These are phyloP conservation scores for Lasiurus borealis DNA, from an alignment of 2,113 vertebrate species.

Conservation along the genomic window DNA sequence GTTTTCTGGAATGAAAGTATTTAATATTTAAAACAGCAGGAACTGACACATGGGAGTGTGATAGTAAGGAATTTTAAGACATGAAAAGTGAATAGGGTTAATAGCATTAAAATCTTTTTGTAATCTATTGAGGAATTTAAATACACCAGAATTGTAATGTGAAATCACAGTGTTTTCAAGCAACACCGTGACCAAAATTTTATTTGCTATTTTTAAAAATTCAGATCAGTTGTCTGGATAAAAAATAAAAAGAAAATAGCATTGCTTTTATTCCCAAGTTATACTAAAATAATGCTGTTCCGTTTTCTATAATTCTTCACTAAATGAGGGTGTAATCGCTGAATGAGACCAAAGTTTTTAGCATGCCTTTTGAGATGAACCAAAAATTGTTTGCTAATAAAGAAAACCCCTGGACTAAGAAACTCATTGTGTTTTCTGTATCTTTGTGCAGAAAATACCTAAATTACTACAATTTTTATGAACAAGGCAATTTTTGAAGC, in stretches of 20 bases:
- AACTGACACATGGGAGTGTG: neutral
- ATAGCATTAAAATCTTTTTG: neutral
- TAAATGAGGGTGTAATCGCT: conserved; percentile 22
- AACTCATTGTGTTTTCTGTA: conserved; percentile 40
- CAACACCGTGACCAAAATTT: conserved; percentile 1
- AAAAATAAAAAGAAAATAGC: neutral
- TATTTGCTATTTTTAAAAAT: neutral
- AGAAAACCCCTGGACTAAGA: conserved; percentile 46
- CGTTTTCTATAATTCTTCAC: conserved; percentile 50
- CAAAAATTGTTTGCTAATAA: conserved; percentile 15
- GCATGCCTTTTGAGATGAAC: conserved; percentile 2
- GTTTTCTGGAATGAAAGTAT: conserved; percentile 47
- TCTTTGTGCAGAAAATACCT: conserved; percentile 51
- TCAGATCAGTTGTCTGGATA: neutral
- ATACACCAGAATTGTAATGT: neutral
- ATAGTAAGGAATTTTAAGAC: neutral
- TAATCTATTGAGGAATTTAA: neutral
- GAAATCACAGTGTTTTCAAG: neutral
- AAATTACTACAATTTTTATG: conserved; percentile 73
- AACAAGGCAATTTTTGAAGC: conserved; percentile 63
- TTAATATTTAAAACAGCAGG: conserved; percentile 5
- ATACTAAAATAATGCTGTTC: neutral
- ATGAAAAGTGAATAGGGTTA: neutral
- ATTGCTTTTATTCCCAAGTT: conserved; percentile 5
- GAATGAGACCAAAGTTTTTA: neutral